Base-by-base conservation (phyloP, 2,888 invertebrate species). In the Drosophila nr. perissopoda region DNA sequence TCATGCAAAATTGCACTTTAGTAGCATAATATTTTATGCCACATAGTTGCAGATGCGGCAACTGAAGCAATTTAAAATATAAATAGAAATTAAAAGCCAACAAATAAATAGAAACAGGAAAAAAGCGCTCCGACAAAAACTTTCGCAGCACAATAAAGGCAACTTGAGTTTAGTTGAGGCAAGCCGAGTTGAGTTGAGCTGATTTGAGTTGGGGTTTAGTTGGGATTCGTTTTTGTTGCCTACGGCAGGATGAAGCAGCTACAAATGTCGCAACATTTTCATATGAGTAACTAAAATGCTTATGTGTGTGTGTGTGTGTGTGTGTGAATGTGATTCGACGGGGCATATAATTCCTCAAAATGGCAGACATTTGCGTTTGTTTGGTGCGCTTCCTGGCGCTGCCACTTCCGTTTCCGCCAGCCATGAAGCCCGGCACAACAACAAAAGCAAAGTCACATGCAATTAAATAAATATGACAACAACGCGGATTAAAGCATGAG, bases 331-430 rank as follows among this genome's bases (percentile, higher is more conserved):
- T 60, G 63, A 72, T 70, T 75, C 70, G 76, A 73, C 69, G 67
- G 82, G 77, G 83, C 78, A 87, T 76, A 82, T 84, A 80, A 82
- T 87, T 89, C 84, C 81, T 87, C 87, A 86, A 86, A 86, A 86
- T 87, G 74, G 78, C 89, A 89, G 87, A 89, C 89, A 87, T 87
- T 87, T 89, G 89, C 83, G 89, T 89, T 87, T 87, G 89, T 82
- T 83, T 86, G 87, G 88, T 77, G 83, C 89, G 83, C 83, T 89
- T 87, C 87, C 87, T 86, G 87, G 82, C 89, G 87, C 89, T 85
- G 87, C 89, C 89, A 89, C 82, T 82, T 87, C 89, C 86, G 89
- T 57, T 87, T 89, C 86, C 86, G 89, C 54, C 74, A 60, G 66
- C 74, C 73, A 70, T 34, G 65, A 36, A 66, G 76, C 66, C 63